A percentile compares a stretch with the other conserved stretches of the same genome.
Evolutionary conservation across 2,797 vertebrate genomes (phyloP).

Genomic region (Mustela erminea): DNA sequence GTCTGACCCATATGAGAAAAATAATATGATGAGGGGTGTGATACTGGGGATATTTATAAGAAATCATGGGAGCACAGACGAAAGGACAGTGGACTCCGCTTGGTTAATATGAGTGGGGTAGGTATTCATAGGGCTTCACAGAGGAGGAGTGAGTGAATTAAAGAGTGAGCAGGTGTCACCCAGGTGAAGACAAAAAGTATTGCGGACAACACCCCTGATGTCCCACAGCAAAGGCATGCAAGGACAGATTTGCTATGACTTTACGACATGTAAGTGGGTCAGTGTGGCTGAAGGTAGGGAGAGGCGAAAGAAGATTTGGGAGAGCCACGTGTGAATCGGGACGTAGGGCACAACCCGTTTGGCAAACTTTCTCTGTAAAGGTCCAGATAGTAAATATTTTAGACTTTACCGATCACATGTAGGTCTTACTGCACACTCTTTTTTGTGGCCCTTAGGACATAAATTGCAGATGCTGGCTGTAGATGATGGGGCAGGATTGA

Average conservation of each 20-base stretch:
- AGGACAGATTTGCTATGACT: not conserved
- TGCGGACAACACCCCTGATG: not conserved
- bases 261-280: not conserved
- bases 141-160: not conserved
- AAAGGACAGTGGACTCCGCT: not conserved
- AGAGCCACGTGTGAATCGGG: not conserved
- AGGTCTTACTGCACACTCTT: not conserved
- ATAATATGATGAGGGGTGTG: not conserved
- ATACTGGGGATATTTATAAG: not conserved
- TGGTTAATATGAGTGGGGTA: not conserved
- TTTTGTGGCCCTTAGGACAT: not conserved
- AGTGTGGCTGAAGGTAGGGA: not conserved
- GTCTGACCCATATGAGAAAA: not conserved
- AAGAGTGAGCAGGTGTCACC: not conserved
- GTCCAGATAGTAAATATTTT: not conserved
- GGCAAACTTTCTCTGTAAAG: not conserved
- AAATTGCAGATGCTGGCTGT: not conserved
- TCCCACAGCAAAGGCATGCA: not conserved
- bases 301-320: not conserved
- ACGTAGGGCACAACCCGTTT: not conserved
- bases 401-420: not conserved
- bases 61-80: not conserved
- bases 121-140: not conserved
- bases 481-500: not conserved
- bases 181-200: not conserved